These are phyloP conservation scores for Sisor rabdophorus DNA, from an alignment of 2,113 vertebrate species.

Conservation along the genomic window DNA sequence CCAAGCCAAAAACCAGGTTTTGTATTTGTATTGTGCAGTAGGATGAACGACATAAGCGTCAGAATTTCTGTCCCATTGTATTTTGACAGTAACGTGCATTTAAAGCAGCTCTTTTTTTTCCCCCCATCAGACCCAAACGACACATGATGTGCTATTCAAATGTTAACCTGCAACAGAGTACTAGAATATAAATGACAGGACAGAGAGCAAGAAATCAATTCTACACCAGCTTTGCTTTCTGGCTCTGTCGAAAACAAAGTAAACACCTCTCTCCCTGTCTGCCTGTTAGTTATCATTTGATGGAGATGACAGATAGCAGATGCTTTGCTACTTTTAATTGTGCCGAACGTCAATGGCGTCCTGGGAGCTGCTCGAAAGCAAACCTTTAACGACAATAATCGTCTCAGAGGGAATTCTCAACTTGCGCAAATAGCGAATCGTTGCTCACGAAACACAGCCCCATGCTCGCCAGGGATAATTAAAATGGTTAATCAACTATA, in stretches of 20 bases:
- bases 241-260: not conserved
- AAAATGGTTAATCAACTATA: slow-evolving; percentile 47
- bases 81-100: slow-evolving; percentile 24
- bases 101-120: not conserved
- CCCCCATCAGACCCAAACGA: slow-evolving; percentile 1
- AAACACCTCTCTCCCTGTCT: not conserved
- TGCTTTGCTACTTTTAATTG: slow-evolving; percentile 14
- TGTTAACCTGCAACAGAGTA: not conserved
- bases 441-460: slow-evolving; percentile 7
- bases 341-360: not conserved
- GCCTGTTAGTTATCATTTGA: slow-evolving; percentile 4
- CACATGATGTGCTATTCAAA: not conserved
- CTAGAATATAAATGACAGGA: slow-evolving; percentile 21
- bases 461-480: slow-evolving; percentile 25
- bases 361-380: slow-evolving; percentile 4
- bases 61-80: slow-evolving; percentile 13
- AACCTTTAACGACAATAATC: slow-evolving; percentile 27
- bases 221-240: not conserved
- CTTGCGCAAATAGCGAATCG: not conserved
- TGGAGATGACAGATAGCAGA: slow-evolving; percentile 19
- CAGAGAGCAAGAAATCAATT: not conserved
- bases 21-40: slow-evolving; percentile 9
- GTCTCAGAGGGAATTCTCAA: slow-evolving; percentile 14
- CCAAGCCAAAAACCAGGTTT: not conserved
- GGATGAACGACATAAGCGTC: not conserved